phyloP scores from a whole-genome alignment of 1,140 invertebrate genomes.

The Panagrolaimus sp. region DNA sequence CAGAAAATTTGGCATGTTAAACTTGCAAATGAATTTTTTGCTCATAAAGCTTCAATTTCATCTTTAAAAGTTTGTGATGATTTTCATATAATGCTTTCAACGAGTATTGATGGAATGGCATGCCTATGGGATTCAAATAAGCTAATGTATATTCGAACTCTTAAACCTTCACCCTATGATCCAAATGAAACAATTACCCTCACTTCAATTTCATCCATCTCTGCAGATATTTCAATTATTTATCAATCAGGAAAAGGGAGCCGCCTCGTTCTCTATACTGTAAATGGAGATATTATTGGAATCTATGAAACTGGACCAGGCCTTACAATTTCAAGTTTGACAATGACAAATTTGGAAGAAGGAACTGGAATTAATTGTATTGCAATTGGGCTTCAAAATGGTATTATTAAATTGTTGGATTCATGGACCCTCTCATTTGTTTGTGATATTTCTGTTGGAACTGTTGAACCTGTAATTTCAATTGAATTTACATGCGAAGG shows the following conservation, averaged over 20 bases:
- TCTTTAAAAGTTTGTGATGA: conserved; percentile 37
- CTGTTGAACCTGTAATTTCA: conserved; percentile 25
- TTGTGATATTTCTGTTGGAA: conserved; percentile 12
- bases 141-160: conserved; percentile 28
- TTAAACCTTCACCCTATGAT: conserved; percentile 14
- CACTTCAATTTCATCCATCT: conserved; percentile 39
- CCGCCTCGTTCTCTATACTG: conserved; percentile 38
- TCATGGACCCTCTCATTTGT: neutral
- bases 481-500: conserved; percentile 42
- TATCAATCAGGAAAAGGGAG: conserved; percentile 20
- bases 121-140: conserved; percentile 43
- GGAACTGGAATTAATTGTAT: conserved; percentile 47
- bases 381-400: conserved; percentile 61
- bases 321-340: conserved; percentile 37
- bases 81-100: conserved; percentile 47
- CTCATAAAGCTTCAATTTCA: conserved; percentile 33
- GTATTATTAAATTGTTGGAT: conserved; percentile 60
- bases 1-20: conserved; percentile 40
- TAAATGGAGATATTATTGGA: conserved; percentile 46
- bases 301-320: conserved; percentile 27
- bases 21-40: conserved; percentile 35
- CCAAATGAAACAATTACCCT: conserved; percentile 40
- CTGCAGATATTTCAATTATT: conserved; percentile 27
- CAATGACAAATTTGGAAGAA: conserved; percentile 42
- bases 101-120: conserved; percentile 38